Base-by-base conservation (phyloP, 2,113 vertebrate species). In the Sylvilagus bachmani region DNA sequence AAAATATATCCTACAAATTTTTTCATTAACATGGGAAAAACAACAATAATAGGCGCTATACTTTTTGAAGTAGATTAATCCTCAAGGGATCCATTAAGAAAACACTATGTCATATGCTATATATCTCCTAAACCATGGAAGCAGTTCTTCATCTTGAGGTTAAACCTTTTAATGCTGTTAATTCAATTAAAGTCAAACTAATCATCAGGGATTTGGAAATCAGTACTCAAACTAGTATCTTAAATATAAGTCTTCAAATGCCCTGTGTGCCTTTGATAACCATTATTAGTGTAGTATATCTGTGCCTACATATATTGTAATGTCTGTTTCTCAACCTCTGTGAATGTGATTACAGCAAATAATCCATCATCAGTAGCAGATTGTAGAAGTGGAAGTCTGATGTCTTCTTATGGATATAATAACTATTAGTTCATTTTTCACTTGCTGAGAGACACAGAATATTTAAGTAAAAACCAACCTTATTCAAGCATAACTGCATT, bases 401-500 rank as follows among this genome's bases (percentile, higher is more conserved):
- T 77, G 61, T 73, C 31, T 55, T 27, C 0, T 0, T 27, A 84
- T 16, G 9, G 96, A 78, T 85, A 70, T 74, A 87, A 75, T 96
- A 58, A 27, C 27, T 67, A 80, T 88, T 77, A 89, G 33, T n/a
- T 95, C 53, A 91, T 93, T 53, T 93, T 93, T 96, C 73, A 92
- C 79, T 73, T 73, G n/a, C 33, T 66, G 29, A 78, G 77, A 95
- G 66, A 90, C 61, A 89, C 21, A 69, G 17, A 81, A 78, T 89
- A 31, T 89, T 94, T 96, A 96, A 92, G 94, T 96, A 95, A 91
- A 90, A 96, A n/a, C 3, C n/a, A 89, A 55, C 0, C 62, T 55
- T 90, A 49, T 0, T 0, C 77, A 83, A 27, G 14, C 36, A 96
- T 85, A 67, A 91, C 62, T 96, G 84, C 49, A 86, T 91, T 95